These are phyloP conservation scores for Teleogryllus occipitalis DNA, from an alignment of 1,140 invertebrate genomes.

Conservation along the genomic window DNA sequence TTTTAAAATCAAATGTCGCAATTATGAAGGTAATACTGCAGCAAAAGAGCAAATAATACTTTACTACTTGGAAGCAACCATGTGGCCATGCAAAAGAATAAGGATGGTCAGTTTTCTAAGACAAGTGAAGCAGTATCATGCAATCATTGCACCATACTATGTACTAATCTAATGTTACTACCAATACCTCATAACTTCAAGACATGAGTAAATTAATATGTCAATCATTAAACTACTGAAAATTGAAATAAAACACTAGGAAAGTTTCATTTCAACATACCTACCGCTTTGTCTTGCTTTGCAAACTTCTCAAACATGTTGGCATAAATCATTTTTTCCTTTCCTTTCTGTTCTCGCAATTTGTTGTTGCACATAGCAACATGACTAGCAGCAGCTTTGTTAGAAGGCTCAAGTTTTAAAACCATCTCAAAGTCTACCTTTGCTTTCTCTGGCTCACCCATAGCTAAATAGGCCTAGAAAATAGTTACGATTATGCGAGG, in stretches of 20 bases:
- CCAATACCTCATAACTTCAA: no score
- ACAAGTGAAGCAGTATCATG: no score
- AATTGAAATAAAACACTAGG: no score
- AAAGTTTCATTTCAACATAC: slow-evolving; percentile 16
- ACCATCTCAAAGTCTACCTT: slow-evolving; percentile 71
- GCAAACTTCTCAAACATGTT: slow-evolving; percentile 94
- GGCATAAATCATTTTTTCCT: slow-evolving; percentile 84
- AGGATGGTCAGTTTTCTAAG: no score
- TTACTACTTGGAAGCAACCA: no score
- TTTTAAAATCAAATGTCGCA: no score
- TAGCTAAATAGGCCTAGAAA: slow-evolving; percentile 54
- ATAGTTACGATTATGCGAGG: background rate
- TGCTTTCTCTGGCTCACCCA: slow-evolving; percentile 72
- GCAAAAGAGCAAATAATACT: no score
- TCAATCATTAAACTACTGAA: background rate
- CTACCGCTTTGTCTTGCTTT: slow-evolving; percentile 67
- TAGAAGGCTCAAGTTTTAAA: slow-evolving; percentile 60
- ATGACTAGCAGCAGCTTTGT: slow-evolving; percentile 76
- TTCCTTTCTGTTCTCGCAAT: slow-evolving; percentile 64
- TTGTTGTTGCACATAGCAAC: slow-evolving; percentile 60
- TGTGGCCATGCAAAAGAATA: no score
- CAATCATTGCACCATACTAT: no score
- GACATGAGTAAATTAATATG: background rate
- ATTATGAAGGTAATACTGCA: no score
- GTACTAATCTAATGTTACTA: no score